A percentile compares a stretch with the other conserved stretches of the same genome.
Evolutionary conservation across 2,888 invertebrate genomes (phyloP).

Genomic region (Pachliopta kotzebuea): DNA sequence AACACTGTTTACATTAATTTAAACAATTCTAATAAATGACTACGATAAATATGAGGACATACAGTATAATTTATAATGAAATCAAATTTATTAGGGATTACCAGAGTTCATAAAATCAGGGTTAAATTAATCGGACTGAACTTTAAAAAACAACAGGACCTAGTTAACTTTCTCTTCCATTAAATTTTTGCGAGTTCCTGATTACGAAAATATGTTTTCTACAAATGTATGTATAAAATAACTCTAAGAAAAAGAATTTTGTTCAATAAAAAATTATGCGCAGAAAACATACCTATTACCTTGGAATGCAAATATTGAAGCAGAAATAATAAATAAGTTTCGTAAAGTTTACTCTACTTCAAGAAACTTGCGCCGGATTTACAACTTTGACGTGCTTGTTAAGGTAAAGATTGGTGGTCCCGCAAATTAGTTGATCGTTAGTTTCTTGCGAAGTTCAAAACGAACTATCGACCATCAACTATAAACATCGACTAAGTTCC

Average conservation of each 20-base stretch:
- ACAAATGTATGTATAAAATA: background rate
- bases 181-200: background rate
- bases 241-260: no score
- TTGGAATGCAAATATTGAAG: background rate
- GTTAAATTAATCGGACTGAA: background rate
- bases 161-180: background rate
- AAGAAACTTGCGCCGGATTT: constrained; percentile 27
- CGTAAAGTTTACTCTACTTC: constrained; percentile 22
- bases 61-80: no score
- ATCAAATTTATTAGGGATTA: no score
- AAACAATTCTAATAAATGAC: no score
- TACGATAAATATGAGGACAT: no score
- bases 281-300: background rate
- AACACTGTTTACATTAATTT: no score
- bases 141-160: no score
- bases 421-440: constrained; percentile 31
- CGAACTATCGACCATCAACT: constrained; percentile 30
- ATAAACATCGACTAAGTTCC: constrained; percentile 29
- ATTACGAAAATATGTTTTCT: background rate
- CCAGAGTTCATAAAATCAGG: no score
- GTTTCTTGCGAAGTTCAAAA: constrained; percentile 30
- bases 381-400: constrained; percentile 30
- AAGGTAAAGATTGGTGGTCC: constrained; percentile 31
- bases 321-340: constrained; percentile 28
- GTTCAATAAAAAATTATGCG: background rate